Conservation (phyloP, 2,113 vertebrate genomes). For the Eurystomus gularis region DNA sequence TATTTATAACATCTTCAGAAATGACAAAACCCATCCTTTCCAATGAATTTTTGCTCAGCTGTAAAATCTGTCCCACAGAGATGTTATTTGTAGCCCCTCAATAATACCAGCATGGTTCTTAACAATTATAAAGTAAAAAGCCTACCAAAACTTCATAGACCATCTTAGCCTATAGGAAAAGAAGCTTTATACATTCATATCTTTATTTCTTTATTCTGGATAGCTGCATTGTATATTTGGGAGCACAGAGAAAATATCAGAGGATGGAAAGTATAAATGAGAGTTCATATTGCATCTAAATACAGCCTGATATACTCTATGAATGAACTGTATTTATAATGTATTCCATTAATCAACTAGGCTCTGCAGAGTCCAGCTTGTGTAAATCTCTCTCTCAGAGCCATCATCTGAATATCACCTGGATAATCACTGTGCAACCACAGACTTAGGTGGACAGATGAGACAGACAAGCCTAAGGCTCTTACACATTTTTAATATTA, state of each 20-base stretch:
- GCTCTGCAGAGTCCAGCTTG: not conserved
- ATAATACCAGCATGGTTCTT: not conserved
- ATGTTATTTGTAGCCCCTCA: not conserved
- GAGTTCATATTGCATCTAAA: not conserved
- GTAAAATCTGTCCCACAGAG: not conserved
- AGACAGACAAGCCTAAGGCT: not conserved
- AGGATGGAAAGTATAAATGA: not conserved
- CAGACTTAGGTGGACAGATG: not conserved
- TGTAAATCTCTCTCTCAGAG: not conserved
- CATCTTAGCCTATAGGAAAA: not conserved
- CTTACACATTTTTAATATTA: not conserved
- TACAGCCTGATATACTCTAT: not conserved
- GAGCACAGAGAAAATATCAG: not conserved
- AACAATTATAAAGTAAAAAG: not conserved
- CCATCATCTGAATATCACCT: not conserved
- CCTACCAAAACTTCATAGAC: not conserved
- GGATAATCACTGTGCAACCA: not conserved
- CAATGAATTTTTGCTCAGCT: not conserved
- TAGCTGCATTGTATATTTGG: not conserved
- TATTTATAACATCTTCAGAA: not conserved
- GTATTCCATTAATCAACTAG: not conserved
- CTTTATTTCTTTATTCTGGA: not conserved
- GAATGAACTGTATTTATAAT: not conserved
- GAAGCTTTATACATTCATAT: not conserved
- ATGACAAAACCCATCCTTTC: not conserved